A percentile compares a stretch with the other conserved stretches of the same genome.
phyloP scores from a whole-genome alignment of 2,888 invertebrate species.

The Mythimna lalbum region DNA sequence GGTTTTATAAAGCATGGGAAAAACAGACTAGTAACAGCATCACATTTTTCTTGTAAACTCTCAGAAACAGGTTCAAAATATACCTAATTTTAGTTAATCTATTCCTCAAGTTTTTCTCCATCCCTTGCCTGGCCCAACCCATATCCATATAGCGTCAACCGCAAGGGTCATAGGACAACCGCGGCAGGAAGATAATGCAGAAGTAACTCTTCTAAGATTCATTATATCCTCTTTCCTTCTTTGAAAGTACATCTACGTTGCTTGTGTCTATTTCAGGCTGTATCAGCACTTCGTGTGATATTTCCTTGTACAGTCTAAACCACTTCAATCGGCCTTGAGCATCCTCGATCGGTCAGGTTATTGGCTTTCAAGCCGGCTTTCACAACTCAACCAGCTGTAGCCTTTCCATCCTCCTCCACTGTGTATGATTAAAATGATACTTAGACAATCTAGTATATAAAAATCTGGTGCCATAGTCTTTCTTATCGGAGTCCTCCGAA shows the following conservation, averaged over 20 bases:
- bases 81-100: no score
- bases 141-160: no score
- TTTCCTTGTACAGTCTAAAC: not conserved
- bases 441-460: no score
- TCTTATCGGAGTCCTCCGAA: no score
- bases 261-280: not conserved
- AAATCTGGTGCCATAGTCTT: no score
- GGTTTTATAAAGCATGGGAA: no score
- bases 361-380: constrained; percentile 42
- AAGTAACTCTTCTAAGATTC: not conserved
- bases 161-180: not conserved
- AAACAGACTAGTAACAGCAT: no score
- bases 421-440: constrained; percentile 10
- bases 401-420: constrained; percentile 12
- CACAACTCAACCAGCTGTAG: constrained; percentile 23
- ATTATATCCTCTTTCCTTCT: not conserved
- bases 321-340: constrained; percentile 32
- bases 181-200: not conserved
- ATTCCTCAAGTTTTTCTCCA: no score
- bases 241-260: not conserved
- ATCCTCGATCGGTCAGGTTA: constrained; percentile 30
- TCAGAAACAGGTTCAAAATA: no score
- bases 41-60: no score
- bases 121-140: no score
- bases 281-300: not conserved